These are phyloP conservation scores for Rhabdomys pumilio DNA, from an alignment of 2,797 vertebrate genomes.

Conservation along the genomic window DNA sequence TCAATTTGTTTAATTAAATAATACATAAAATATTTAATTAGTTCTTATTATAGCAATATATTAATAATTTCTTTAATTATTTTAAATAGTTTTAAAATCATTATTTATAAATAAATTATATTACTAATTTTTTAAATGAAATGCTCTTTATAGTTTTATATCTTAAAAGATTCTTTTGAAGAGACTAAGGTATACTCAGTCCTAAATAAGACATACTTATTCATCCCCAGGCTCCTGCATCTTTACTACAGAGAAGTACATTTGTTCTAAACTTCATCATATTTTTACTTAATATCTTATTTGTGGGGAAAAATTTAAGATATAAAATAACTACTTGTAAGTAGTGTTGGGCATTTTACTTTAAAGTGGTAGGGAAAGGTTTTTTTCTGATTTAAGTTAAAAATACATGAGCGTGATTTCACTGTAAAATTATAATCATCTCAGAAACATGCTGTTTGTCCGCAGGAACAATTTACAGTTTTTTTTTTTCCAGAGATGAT, in stretches of 20 bases:
- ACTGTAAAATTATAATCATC: constrained; percentile 13
- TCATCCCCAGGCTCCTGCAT: not conserved
- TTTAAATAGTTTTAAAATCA: not conserved
- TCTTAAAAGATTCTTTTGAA: not conserved
- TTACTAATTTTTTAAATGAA: not conserved
- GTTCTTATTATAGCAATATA: no score
- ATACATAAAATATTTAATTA: not conserved
- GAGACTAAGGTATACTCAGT: no score
- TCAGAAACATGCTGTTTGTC: constrained; percentile 5
- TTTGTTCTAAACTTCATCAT: not conserved
- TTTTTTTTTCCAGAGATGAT: not conserved
- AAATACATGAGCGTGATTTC: constrained; percentile 30
- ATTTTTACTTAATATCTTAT: not conserved
- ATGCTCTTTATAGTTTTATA: not conserved
- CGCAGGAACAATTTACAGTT: not conserved
- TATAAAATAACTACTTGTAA: not conserved
- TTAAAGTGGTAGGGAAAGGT: not conserved
- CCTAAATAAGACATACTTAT: not conserved
- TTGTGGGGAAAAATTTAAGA: not conserved
- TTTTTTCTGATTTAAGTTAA: not conserved
- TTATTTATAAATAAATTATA: not conserved
- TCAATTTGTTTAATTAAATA: not conserved
- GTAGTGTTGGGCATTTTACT: not conserved
- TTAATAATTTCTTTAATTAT: not conserved
- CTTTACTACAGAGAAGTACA: not conserved